Base-by-base conservation (phyloP, 2,797 vertebrate species). In the Gymnoscopelus microlampas region DNA sequence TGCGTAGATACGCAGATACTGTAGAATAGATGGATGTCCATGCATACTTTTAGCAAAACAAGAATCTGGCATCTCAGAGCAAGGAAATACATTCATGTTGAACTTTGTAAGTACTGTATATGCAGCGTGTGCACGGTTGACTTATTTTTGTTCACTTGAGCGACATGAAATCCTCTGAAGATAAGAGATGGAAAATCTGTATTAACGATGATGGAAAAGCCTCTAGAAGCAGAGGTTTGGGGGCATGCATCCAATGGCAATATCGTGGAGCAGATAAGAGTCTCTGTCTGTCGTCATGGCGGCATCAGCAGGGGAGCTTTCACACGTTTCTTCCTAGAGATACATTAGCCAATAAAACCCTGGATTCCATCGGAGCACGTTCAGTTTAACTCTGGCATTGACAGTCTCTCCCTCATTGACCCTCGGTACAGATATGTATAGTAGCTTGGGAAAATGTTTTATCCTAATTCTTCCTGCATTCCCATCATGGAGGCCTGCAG, bases 341-440 rank as follows among this genome's bases (percentile, higher is more conserved):
- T n/a, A 13, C 24, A 39, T 35, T 39, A 53, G 35, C 50, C 15
- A 44, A 51, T 47, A 51, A 15, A 66, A 39, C 47, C 47, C 24
- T 56, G 7, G 48, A 50, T 56, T 44, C 4, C 15, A n/a, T 47
- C 29, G 48, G 32, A 0, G 1, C 44, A 14, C 7, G 15, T 62
- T 62, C 15, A 49, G 5, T 49, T 14, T 50, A 11, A 62, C 48
- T 15, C 12, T 15, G 15, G 39, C 39, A 44, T 9, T 15, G 13
- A 11, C 48, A 14, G n/a, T 29, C 53, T 23, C 53, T 54, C 15
- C 15, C 13, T 13, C 70, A 60, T 50, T 55, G 65, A 32, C 55
- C 55, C 57, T 54, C 67, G n/a, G n/a, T 15, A 15, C 53, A 71
- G 62, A 73, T 76, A 24, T 53, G 23, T 68, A 73, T 57, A 69